Conservation (phyloP, 2,113 vertebrate species). For the Empidonax traillii region DNA sequence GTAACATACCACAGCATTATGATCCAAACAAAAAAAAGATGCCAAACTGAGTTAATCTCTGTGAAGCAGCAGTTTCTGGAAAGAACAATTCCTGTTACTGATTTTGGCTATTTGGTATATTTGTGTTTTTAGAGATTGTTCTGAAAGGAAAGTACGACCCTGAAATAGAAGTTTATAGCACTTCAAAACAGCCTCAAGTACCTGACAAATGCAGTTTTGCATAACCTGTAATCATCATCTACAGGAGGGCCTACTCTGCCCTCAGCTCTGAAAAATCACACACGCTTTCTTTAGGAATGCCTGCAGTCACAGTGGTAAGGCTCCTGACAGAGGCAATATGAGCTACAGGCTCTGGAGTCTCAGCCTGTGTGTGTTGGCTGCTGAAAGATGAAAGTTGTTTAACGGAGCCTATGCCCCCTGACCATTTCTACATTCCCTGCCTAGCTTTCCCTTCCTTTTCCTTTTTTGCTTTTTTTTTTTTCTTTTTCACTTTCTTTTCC, state of each 20-base stretch:
- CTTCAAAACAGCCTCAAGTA: neutral
- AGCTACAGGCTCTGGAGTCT: neutral
- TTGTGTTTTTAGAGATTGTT: neutral
- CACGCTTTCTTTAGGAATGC: neutral
- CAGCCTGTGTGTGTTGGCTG: neutral
- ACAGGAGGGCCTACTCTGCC: neutral
- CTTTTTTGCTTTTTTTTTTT: neutral
- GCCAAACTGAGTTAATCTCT: constrained; percentile 1
- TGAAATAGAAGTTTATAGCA: constrained; percentile 24
- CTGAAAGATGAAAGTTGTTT: neutral
- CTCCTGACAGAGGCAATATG: neutral
- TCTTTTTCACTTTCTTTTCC: neutral
- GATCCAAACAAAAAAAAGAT: neutral
- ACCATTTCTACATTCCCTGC: neutral
- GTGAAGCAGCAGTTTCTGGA: neutral
- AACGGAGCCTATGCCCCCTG: neutral
- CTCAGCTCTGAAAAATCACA: neutral
- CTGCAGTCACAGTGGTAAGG: neutral
- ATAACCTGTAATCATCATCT: constrained; percentile 38
- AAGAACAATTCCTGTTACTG: constrained; percentile 34
- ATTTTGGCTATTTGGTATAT: constrained; percentile 32
- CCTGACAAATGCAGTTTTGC: constrained; percentile 29
- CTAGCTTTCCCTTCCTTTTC: neutral
- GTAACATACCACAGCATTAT: neutral
- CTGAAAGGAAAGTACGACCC: neutral